A percentile compares a stretch with the other conserved stretches of the same genome.
Conservation (phyloP, 1,140 invertebrate species). For the Mizuhopecten yessoensis region DNA sequence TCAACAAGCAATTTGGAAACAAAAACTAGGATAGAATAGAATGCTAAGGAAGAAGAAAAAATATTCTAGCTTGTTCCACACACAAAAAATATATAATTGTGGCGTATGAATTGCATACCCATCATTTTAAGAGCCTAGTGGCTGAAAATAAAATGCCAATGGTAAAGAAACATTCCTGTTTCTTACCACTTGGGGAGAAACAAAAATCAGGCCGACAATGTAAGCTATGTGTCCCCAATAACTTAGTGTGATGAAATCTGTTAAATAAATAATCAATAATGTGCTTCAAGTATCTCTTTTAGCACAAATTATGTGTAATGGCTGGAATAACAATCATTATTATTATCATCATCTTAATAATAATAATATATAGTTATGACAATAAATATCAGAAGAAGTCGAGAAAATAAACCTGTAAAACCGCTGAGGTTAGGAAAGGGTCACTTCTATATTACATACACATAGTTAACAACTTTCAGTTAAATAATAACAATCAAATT, state of each 20-base stretch:
- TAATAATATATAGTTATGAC: slow-evolving; percentile 21
- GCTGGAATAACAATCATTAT: slow-evolving; percentile 34
- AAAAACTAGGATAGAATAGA: slow-evolving; percentile 50
- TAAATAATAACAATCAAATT: slow-evolving; percentile 75
- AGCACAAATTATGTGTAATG: slow-evolving; percentile 14
- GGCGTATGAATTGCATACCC: slow-evolving; percentile 19
- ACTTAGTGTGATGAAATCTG: slow-evolving; percentile 29
- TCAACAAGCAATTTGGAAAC: slow-evolving; percentile 55
- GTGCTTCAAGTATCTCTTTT: slow-evolving; percentile 31
- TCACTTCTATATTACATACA: slow-evolving; percentile 25
- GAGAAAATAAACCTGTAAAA: neutral
- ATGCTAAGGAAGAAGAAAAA: slow-evolving; percentile 50
- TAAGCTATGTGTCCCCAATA: slow-evolving; percentile 21
- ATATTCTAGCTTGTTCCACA: slow-evolving; percentile 62
- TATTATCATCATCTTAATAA: slow-evolving; percentile 13
- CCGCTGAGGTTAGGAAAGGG: slow-evolving; percentile 10
- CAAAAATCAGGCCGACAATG: neutral
- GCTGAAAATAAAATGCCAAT: neutral
- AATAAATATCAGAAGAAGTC: neutral
- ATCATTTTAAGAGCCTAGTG: neutral
- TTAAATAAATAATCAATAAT: slow-evolving; percentile 2
- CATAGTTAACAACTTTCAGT: slow-evolving; percentile 74
- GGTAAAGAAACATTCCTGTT: neutral
- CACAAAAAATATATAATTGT: slow-evolving; percentile 48
- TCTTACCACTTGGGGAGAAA: neutral